phyloP scores from a whole-genome alignment of 2,797 vertebrate species.

The Pseudochaenichthys georgianus region DNA sequence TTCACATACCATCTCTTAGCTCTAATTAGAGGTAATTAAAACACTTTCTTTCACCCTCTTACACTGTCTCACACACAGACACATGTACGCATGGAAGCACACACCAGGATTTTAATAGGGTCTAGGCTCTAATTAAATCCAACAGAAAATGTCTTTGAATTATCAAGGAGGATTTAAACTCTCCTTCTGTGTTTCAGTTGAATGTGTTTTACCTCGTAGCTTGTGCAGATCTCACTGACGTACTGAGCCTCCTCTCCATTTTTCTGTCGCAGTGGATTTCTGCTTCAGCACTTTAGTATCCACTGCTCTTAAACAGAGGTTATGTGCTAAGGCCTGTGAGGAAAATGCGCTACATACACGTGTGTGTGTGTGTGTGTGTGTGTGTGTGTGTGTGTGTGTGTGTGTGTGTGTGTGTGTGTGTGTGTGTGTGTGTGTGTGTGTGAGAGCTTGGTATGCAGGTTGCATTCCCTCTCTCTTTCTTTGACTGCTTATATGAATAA shows the following conservation, averaged over 20 bases:
- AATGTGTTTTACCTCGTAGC: neutral
- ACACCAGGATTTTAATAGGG: slow-evolving; percentile 25
- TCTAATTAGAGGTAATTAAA: slow-evolving; percentile 75
- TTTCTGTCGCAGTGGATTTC: slow-evolving; percentile 19
- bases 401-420: neutral
- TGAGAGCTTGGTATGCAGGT: slow-evolving; percentile 44
- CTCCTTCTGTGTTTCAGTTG: slow-evolving; percentile 4
- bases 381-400: neutral
- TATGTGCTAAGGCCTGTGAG: slow-evolving; percentile 10
- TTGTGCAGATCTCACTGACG: neutral
- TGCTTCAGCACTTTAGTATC: slow-evolving; percentile 21
- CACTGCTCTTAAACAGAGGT: slow-evolving; percentile 22
- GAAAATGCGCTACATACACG: slow-evolving; percentile 10
- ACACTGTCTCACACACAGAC: slow-evolving; percentile 13
- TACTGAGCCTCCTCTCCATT: slow-evolving; percentile 19
- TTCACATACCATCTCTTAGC: slow-evolving; percentile 62
- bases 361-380: neutral
- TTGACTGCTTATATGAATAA: slow-evolving; percentile 65
- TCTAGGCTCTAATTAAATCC: slow-evolving; percentile 46
- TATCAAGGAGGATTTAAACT: slow-evolving; percentile 35
- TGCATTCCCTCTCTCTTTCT: slow-evolving; percentile 41
- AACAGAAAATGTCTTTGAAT: slow-evolving; percentile 39
- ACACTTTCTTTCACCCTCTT: slow-evolving; percentile 41
- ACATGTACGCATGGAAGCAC: slow-evolving; percentile 21
- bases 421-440: no score